Evolutionary conservation across 2,113 vertebrate genomes (phyloP).

Genomic region (Acrocephalus kingi): DNA sequence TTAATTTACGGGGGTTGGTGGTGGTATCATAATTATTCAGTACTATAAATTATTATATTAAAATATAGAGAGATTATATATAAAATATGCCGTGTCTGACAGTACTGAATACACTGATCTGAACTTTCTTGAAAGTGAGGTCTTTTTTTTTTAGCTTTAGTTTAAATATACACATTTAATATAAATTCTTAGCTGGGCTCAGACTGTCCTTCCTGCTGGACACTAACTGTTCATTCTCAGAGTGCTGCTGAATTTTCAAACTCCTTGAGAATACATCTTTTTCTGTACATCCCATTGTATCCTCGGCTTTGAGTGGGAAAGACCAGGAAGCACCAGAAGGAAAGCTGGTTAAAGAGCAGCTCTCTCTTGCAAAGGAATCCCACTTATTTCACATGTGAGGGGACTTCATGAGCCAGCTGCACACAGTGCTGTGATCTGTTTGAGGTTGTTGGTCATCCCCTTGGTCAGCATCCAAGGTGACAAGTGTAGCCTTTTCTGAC

Average conservation of each 20-base stretch:
- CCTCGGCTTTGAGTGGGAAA: not conserved
- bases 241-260: not conserved
- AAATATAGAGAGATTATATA: not conserved
- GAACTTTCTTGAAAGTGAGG: not conserved
- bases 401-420: accelerated
- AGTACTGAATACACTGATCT: not conserved
- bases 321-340: not conserved
- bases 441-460: accelerated
- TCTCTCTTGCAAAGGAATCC: accelerated
- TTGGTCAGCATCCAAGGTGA: not conserved
- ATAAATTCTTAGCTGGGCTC: not conserved
- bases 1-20: accelerated
- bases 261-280: not conserved
- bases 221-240: not conserved
- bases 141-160: not conserved
- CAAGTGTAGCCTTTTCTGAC: not conserved
- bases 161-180: not conserved
- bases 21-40: not conserved
- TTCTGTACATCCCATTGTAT: not conserved
- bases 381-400: accelerated
- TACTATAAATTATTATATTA: not conserved
- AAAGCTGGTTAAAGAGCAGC: not conserved
- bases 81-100: not conserved
- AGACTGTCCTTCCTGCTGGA: not conserved
- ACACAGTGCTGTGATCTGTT: accelerated